These are phyloP conservation scores for Lasioglossum vierecki DNA, from an alignment of 2,888 invertebrate genomes.

Conservation along the genomic window DNA sequence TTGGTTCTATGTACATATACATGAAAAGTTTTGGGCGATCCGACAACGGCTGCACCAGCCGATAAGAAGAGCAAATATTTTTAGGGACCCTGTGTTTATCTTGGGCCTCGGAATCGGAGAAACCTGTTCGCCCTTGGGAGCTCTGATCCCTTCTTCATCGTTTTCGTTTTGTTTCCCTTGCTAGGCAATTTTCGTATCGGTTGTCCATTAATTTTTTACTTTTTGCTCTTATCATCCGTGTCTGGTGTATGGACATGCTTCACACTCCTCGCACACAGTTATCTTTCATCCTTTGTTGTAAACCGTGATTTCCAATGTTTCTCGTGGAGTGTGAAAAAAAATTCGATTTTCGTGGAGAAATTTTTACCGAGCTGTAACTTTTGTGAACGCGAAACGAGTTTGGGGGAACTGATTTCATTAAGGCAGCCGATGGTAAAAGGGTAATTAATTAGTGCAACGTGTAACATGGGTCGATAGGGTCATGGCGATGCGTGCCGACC, in stretches of 20 bases:
- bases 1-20: not conserved
- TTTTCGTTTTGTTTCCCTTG: not conserved
- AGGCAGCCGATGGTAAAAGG: not conserved
- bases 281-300: not conserved
- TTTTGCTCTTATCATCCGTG: not conserved
- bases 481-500: conserved; percentile 82
- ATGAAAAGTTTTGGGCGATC: not conserved
- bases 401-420: conserved; percentile 6
- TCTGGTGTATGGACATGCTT: not conserved
- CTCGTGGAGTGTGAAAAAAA: not conserved
- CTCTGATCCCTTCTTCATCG: not conserved
- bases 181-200: conserved; percentile 8
- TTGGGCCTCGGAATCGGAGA: conserved; percentile 27
- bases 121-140: conserved; percentile 39
- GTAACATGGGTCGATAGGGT: conserved; percentile 69
- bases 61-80: conserved; percentile 76
- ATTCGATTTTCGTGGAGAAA: not conserved
- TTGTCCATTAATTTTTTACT: not conserved
- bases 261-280: not conserved
- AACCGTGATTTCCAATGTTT: not conserved
- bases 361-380: not conserved
- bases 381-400: too few species aligned
- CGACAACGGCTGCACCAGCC: conserved; percentile 31
- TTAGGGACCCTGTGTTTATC: conserved; percentile 71
- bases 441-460: conserved; percentile 76